Evolutionary conservation across 2,888 invertebrate species (phyloP).

Genomic region (Sclerodermus sp.): DNA sequence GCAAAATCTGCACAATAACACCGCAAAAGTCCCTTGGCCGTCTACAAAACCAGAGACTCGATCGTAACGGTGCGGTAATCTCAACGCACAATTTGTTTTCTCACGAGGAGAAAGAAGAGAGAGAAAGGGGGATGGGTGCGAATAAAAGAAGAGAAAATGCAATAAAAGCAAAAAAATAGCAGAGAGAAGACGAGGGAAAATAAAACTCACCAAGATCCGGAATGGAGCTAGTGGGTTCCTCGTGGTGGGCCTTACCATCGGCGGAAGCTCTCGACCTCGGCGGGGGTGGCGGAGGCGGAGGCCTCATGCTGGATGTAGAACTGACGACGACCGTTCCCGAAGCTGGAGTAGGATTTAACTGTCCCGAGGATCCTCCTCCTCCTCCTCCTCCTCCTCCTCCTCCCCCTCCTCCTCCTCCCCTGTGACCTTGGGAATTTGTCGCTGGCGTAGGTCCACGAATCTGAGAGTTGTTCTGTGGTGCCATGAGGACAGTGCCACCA

Average conservation of each 20-base stretch:
- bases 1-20: too few species aligned
- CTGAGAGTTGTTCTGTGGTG: conserved; percentile 47
- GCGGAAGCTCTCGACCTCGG: conserved; percentile 60
- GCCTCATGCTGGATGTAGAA: conserved; percentile 66
- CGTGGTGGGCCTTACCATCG: conserved; percentile 63
- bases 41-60: too few species aligned
- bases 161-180: too few species aligned
- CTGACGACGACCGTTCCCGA: conserved; percentile 48
- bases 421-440: conserved; percentile 10
- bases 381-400: not conserved
- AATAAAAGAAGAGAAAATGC: not conserved
- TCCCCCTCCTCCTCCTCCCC: not conserved
- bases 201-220: conserved; percentile 79
- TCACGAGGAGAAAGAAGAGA: too few species aligned
- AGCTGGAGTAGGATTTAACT: conserved; percentile 20
- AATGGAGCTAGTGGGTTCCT: conserved; percentile 85
- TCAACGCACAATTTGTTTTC: too few species aligned
- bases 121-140: not conserved
- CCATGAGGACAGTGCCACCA: conserved; percentile 57
- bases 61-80: too few species aligned
- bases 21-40: too few species aligned
- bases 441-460: conserved; percentile 29
- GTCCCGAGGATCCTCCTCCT: conserved; percentile 21
- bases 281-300: conserved; percentile 58
- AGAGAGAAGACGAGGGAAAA: too few species aligned